Evolutionary conservation across 2,113 vertebrate species (phyloP), one percentile per base, ranked within the genome.

Genomic region (Rhinichthys klamathensis): DNA sequence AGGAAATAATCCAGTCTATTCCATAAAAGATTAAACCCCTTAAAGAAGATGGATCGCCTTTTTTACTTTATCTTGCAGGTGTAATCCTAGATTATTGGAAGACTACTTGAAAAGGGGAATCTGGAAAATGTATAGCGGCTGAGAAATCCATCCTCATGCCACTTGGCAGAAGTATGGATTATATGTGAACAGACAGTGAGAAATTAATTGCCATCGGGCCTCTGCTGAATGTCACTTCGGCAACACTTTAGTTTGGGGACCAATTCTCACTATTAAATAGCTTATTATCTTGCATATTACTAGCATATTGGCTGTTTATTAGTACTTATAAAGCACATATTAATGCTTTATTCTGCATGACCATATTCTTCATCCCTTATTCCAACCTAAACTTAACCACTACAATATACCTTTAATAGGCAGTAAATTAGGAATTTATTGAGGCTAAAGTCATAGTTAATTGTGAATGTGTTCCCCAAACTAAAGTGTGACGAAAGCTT

Each of bases 1-100:
- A 90, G 91, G 90, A 94, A 94, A 94, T 94, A 95, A 95, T 95
- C 93, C 91, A 92, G 91, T 95, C 92, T 93, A 92, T 95, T 94
- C 92, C 92, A 93, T 92, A 92, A 94, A 94, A 92, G 93, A 95
- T 95, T 94, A 94, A 94, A 94, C 90, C 92, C 89, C 89, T 92
- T 94, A 94, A 93, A 93, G 91, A 92, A 94, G 93, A 94, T 93
- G 91, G 93, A 95, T 94, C 88, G 90, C 93, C 91, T 92, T 91
- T 91, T 95, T 92, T 88, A 90, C 77, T 91, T 91, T 91, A 89
- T 89, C 89, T 91, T 87, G 80, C 83, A 84, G 80, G 90, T 91
- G 92, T 94, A 95, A 94, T 95, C 92, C 92, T 89, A 93, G 93
- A 95, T 95, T 95, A 93, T 92, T 90, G 89, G n/a, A 56, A 92